A percentile compares a stretch with the other conserved stretches of the same genome.
Evolutionary conservation across 2,113 vertebrate genomes (phyloP).

Genomic region (Seriola rivoliana): DNA sequence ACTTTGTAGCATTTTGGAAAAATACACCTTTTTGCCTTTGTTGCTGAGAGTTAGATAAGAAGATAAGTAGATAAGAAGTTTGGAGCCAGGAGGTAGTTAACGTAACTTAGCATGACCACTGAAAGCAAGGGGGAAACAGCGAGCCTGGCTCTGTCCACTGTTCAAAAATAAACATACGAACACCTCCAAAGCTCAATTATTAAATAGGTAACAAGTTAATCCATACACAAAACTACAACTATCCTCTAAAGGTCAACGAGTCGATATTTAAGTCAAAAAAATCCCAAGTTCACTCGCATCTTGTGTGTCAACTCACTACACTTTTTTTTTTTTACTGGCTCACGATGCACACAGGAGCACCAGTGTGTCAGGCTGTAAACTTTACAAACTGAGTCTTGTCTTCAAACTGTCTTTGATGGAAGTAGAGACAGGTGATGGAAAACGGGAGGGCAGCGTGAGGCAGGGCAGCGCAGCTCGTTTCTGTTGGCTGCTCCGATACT

Average conservation of each 20-base stretch:
- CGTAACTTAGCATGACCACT: not conserved
- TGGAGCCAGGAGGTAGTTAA: too few species aligned
- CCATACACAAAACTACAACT: not conserved
- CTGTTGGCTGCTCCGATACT: constrained; percentile 1
- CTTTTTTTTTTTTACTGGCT: not conserved
- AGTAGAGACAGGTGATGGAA: constrained; percentile 2
- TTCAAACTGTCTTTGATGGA: not conserved
- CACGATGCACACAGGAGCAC: not conserved
- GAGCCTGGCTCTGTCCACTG: not conserved
- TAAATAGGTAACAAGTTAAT: not conserved
- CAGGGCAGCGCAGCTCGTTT: not conserved
- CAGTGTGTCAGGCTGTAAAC: not conserved
- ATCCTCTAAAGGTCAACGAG: not conserved
- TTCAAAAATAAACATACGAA: not conserved
- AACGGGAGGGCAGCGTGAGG: not conserved
- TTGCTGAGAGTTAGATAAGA: not conserved
- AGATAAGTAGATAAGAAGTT: not conserved
- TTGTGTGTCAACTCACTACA: not conserved
- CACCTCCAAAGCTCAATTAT: not conserved
- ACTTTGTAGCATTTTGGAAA: too few species aligned
- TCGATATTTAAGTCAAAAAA: not conserved
- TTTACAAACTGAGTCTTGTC: not conserved
- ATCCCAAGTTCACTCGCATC: not conserved
- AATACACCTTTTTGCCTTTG: not conserved
- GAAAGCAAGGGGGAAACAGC: not conserved